These are phyloP conservation scores for Saccopteryx bilineata DNA, from an alignment of 2,113 vertebrate species.

Conservation along the genomic window DNA sequence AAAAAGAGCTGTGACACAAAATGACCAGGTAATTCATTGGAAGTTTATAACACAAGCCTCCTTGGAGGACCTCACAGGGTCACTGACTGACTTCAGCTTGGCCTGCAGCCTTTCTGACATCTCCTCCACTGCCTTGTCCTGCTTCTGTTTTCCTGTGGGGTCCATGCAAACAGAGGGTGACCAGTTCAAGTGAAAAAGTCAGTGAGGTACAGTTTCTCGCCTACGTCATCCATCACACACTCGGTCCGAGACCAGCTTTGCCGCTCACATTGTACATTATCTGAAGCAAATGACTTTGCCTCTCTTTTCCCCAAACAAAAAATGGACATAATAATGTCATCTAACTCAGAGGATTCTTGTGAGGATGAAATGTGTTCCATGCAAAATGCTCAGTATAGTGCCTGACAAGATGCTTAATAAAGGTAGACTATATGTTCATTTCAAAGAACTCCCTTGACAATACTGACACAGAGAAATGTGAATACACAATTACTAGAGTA, in stretches of 20 bases:
- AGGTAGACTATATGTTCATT: background rate
- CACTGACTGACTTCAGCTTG: constrained; percentile 80
- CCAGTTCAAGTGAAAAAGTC: background rate
- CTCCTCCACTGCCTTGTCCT: constrained; percentile 84
- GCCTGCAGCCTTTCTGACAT: constrained; percentile 86
- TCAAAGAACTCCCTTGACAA: background rate
- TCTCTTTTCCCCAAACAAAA: constrained; percentile 20
- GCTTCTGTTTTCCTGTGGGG: constrained; percentile 84
- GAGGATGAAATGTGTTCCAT: background rate
- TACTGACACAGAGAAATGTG: background rate
- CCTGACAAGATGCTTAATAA: background rate
- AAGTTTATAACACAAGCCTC: background rate
- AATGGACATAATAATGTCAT: background rate
- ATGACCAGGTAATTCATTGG: background rate
- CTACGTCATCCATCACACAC: background rate
- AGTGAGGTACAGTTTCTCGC: rapidly evolving
- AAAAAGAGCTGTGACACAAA: background rate
- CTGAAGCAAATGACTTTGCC: background rate
- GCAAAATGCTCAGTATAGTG: background rate
- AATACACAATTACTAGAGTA: background rate
- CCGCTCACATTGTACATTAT: background rate
- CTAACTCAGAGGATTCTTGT: background rate
- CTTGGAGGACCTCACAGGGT: background rate
- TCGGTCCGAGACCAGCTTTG: background rate
- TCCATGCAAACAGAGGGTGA: background rate